phyloP scores from a whole-genome alignment of 1,140 invertebrate species.

The Drosophila sucinea region DNA sequence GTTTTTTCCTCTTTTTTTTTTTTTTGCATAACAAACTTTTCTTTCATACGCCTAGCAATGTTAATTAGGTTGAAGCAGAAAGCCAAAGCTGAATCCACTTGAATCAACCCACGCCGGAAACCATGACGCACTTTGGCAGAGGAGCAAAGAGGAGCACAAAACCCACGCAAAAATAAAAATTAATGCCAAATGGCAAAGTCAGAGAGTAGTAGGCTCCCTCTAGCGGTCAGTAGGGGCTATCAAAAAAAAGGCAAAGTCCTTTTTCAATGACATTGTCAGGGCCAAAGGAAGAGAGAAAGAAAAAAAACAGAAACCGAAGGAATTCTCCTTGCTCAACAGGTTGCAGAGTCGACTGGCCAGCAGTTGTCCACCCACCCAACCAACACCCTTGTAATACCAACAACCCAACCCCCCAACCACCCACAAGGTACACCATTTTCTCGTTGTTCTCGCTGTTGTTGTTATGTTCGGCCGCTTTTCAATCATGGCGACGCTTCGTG shows the following conservation, averaged over 20 bases:
- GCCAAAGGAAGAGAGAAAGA: conserved; percentile 20
- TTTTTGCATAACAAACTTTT: conserved; percentile 13
- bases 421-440: conserved; percentile 8
- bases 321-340: conserved; percentile 52
- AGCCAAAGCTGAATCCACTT: conserved; percentile 9
- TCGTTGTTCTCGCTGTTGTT: conserved; percentile 15
- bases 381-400: neutral
- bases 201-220: neutral
- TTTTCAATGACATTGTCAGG: conserved; percentile 67
- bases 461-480: conserved; percentile 3
- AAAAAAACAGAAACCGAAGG: neutral
- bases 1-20: neutral
- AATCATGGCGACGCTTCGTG: conserved; percentile 8
- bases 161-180: conserved; percentile 1
- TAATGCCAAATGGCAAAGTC: neutral
- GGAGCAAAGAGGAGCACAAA: neutral
- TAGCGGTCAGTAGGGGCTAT: neutral
- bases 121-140: conserved; percentile 3
- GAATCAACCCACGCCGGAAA: conserved; percentile 9
- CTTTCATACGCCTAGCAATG: conserved; percentile 11
- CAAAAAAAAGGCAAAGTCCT: conserved; percentile 27
- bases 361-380: neutral
- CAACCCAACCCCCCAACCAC: neutral
- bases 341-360: conserved; percentile 45
- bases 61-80: conserved; percentile 7